Evolutionary conservation across 1,140 invertebrate genomes (phyloP), one percentile per base, ranked within the genome.

Genomic region (Sarcophaga peregrina): DNA sequence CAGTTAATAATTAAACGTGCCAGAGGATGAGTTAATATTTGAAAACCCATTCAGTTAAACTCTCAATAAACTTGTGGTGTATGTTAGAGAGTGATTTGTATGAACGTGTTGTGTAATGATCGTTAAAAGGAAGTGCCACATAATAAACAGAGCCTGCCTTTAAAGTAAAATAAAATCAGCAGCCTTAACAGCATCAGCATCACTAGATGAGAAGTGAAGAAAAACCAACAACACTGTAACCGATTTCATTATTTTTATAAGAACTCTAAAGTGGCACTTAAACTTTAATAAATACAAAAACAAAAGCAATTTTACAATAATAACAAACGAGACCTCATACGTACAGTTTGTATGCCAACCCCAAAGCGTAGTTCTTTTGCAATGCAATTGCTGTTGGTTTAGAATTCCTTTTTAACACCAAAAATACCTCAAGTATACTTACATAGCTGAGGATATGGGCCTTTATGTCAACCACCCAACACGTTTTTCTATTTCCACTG

Each of bases 381-480:
- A 37, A 37, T 2, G 25, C 25, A 4, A 2, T 37, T 37, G 25
- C 25, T 58, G 54, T 5, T 58, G n/a, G 11, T 13, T 58, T 58
- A 58, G 54, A 13, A 13, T 58, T 68, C 17, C n/a, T 68, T 68
- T 37, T 68, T 68, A 68, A 17, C 62, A 20, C 62, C 62, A 68
- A 68, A 68, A 68, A 68, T 68, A 68, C 62, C 20, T 20, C 17
- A 68, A 5, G 62, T 68, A 5, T 58, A 13, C 15, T 15, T 54
- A n/a, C 62, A 68, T 52, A 52, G 50, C 50, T 52, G 50, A 1
- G 9, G 13, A 52, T 13, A 52, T 68, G 25, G 25, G 25, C 62
- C n/a, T 68, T 20, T 15, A 17, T 83, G 58, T 80, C 82, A 83
- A 50, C 82, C 82, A 83, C 76, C 82, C 82, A 83, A 73, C 75